Evolutionary conservation across 1,140 invertebrate species (phyloP).

Genomic region (Limonius californicus): DNA sequence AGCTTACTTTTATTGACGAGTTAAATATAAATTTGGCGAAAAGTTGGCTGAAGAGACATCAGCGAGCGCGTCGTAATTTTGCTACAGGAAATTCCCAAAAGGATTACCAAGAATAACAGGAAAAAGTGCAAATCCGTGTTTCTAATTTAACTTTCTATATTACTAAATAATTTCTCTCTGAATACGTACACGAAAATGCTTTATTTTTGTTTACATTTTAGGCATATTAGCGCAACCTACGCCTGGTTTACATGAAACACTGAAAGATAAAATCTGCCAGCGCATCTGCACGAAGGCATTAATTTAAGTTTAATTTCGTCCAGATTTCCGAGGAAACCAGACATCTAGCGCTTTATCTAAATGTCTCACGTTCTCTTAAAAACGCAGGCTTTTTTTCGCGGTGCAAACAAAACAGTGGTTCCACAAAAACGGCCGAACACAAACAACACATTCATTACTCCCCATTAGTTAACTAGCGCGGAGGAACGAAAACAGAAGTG

Average conservation of each 20-base stretch:
- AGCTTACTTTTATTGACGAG: too few species aligned
- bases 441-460: constrained; percentile 1
- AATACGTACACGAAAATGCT: neutral
- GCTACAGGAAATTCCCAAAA: neutral
- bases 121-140: neutral
- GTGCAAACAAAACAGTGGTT: neutral
- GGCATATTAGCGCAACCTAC: neutral
- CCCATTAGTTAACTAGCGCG: neutral
- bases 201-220: neutral
- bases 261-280: neutral
- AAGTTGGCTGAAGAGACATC: too few species aligned
- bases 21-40: too few species aligned
- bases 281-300: neutral
- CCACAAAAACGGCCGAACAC: neutral
- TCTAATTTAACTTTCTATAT: neutral
- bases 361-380: neutral
- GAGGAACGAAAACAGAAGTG: neutral
- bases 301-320: neutral
- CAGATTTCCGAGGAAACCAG: neutral
- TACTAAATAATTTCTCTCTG: neutral
- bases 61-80: too few species aligned
- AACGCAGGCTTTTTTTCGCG: neutral
- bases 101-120: neutral
- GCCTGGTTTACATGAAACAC: neutral
- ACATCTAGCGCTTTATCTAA: constrained; percentile 1